These are phyloP conservation scores for Ophion slaviceki DNA, from an alignment of 2,888 invertebrate genomes.

Conservation along the genomic window DNA sequence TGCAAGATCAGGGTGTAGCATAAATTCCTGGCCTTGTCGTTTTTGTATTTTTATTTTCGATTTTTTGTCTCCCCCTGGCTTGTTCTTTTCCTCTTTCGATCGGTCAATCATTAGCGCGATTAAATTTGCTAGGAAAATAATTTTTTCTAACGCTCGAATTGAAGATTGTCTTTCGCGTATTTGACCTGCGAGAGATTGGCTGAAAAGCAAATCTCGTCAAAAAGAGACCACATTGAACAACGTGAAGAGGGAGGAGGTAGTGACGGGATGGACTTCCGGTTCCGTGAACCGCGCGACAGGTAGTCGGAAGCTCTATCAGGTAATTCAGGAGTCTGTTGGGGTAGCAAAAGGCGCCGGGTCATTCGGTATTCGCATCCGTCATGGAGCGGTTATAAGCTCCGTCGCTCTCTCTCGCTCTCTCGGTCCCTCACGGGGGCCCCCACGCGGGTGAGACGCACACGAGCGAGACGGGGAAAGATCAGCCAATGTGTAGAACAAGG, in stretches of 20 bases:
- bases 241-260: background rate
- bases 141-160: background rate
- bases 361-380: conserved; percentile 66
- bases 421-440: background rate
- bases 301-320: conserved; percentile 47
- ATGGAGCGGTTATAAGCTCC: conserved; percentile 62
- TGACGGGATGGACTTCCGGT: background rate
- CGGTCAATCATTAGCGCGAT: conserved; percentile 65
- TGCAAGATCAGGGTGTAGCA: conserved; percentile 22
- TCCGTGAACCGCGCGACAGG: conserved; percentile 27
- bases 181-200: background rate
- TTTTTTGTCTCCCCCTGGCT: background rate
- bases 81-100: background rate
- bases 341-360: conserved; percentile 57
- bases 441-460: conserved; percentile 13
- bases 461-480: conserved; percentile 31
- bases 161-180: background rate
- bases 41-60: conserved; percentile 79
- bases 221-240: background rate
- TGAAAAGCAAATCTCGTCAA: background rate
- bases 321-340: conserved; percentile 17
- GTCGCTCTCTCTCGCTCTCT: background rate
- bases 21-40: conserved; percentile 73
- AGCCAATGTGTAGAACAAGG: background rate
- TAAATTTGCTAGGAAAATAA: conserved; percentile 13